phyloP scores from a whole-genome alignment of 2,113 vertebrate genomes.

The Potamarius usumacintae region DNA sequence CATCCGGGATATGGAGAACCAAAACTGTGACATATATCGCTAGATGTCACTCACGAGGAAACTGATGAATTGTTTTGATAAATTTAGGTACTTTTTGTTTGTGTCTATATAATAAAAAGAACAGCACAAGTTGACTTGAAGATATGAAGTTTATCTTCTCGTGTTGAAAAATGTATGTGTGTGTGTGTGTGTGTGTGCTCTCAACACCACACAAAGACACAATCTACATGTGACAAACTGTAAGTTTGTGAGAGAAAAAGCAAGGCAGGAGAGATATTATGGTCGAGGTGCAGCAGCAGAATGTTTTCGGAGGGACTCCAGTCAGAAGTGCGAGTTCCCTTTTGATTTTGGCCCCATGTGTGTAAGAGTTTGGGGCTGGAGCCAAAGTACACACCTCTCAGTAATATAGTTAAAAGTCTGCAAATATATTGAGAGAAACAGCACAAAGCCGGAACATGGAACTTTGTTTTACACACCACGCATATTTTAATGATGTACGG shows the following conservation, averaged over 20 bases:
- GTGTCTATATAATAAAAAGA: no score
- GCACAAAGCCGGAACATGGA: constrained; percentile 66
- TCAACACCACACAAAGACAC: no score
- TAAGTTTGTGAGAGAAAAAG: background rate
- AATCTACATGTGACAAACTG: constrained; percentile 8
- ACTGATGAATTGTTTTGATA: no score
- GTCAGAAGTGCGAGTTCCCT: constrained; percentile 68
- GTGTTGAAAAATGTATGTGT: background rate
- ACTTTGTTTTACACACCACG: constrained; percentile 56
- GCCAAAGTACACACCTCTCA: constrained; percentile 77
- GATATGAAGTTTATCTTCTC: no score
- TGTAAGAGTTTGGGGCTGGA: constrained; percentile 72
- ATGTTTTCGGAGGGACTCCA: constrained; percentile 73
- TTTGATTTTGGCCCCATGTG: constrained; percentile 78
- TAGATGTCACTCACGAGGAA: no score
- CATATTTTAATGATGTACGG: background rate
- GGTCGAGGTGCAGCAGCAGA: constrained; percentile 49
- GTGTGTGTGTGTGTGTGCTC: constrained; percentile 6
- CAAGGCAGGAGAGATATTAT: constrained; percentile 15
- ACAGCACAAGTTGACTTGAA: no score
- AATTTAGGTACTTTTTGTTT: no score
- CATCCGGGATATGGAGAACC: no score
- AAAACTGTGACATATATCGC: no score
- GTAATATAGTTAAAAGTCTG: constrained; percentile 78
- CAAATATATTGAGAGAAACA: constrained; percentile 70